A percentile compares a stretch with the other conserved stretches of the same genome.
Conservation (phyloP, 2,888 invertebrate genomes). For the Drosophila fungiperda region DNA sequence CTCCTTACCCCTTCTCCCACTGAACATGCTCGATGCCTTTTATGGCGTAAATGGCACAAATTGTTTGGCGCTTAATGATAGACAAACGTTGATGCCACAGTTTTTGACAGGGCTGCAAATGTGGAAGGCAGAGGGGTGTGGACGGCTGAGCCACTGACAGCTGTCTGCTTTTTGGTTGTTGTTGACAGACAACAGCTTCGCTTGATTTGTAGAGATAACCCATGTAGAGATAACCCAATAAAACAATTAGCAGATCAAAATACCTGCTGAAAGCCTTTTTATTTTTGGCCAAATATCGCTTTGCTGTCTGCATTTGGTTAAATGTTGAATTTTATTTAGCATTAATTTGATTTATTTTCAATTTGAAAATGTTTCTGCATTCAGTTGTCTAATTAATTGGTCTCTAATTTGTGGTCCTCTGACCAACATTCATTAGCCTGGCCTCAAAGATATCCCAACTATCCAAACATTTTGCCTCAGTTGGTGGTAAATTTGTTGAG, state of each 20-base stretch:
- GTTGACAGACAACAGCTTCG: constrained; percentile 11
- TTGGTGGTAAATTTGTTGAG: neutral
- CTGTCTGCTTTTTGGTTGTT: constrained; percentile 8
- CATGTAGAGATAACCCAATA: constrained; percentile 46
- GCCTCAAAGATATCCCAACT: neutral
- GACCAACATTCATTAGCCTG: neutral
- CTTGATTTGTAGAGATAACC: constrained; percentile 47
- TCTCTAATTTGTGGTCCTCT: constrained; percentile 25
- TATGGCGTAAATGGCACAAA: constrained; percentile 51
- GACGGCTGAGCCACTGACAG: constrained; percentile 24
- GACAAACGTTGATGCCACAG: constrained; percentile 62
- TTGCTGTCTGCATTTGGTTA: constrained; percentile 12
- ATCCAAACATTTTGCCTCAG: neutral
- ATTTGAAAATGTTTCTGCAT: constrained; percentile 28
- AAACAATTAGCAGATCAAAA: constrained; percentile 58
- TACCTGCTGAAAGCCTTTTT: constrained; percentile 44
- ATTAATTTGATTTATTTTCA: constrained; percentile 30
- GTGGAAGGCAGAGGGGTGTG: no score
- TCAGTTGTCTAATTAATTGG: constrained; percentile 33
- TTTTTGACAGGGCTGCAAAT: constrained; percentile 37
- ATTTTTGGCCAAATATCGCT: constrained; percentile 42
- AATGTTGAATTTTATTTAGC: constrained; percentile 59
- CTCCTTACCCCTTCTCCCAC: neutral
- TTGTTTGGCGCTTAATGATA: constrained; percentile 64
- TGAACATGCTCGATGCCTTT: constrained; percentile 35